Base-by-base conservation (phyloP, 1,140 invertebrate species). In the Coelopa frigida region DNA sequence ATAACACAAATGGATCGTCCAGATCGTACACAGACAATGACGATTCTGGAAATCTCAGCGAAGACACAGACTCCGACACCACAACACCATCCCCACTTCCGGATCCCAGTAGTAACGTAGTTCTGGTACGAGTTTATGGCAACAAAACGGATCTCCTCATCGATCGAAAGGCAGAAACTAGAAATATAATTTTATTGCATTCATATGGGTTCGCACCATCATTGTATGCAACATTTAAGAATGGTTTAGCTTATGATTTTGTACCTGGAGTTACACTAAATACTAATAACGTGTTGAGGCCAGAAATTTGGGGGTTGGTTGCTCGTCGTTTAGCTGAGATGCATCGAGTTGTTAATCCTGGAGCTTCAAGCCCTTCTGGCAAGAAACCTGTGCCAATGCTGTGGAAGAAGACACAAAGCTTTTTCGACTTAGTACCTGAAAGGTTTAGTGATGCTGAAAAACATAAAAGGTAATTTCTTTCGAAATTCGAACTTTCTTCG, bases 241-340 rank as follows among this genome's bases (percentile, higher is more conserved):
- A 99, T 77, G 96, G 95, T 18, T 75, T 98, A 49, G 86, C 83
- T 15, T 99, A 98, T 71, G 83, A 93, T 72, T 99, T 84, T 73
- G 79, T 91, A 51, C 82, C 83, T 53, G 96, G 96, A 26, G 75
- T 78, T 44, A 87, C 85, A 15, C 65, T 97, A 10, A 84, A 81
- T 51, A 70, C 75, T 17, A 75, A 84, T 26, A 79, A 76, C 50
- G 84, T 94, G 4, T 71, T 79, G 48, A 72, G 85, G 37, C 73
- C 78, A 20, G 70, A 79, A 56, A 78, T 95, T 48, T 89, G 84
- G 72, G 71, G 73, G 26, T 66, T 89, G 36, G 82, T 95, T 10
- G 87, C 89, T 6, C 75, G 71, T 49, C 77, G 80, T 54, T 82
- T 94, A 81, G 91, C 89, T 18, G 75, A 79, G 58, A 84, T 94